Base-by-base conservation (phyloP, 2,888 invertebrate species). In the Hypomecis punctinalis region DNA sequence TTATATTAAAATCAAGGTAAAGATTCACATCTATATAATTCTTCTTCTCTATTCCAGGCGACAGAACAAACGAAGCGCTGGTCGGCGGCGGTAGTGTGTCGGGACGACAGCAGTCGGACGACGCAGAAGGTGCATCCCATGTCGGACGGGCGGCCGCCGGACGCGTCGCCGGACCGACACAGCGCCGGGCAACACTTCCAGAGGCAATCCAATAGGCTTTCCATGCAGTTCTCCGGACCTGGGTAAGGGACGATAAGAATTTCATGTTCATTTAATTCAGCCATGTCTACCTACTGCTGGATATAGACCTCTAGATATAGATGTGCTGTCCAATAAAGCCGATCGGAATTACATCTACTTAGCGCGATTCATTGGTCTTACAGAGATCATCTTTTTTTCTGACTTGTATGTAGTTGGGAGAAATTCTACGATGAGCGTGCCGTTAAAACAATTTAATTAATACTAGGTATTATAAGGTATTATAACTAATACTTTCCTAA, bases 141-240 rank as follows among this genome's bases (percentile, higher is more conserved):
- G 56, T 75, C 83, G 35, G 86, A 84, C 54, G 84, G 81, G 37
- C 82, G 81, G 68, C 84, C 80, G 67, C 86, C 83, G 3, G 88
- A 85, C 60, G 74, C 73, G 5, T 58, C 72, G 6, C 80, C 80
- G 10, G 88, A 84, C 59, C 76, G 85, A 40, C 79, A 95, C 61
- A 72, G 69, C 5, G 72, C 72, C 37, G 83, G 78, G 0, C 82
- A 83, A 53, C 85, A 89, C 75, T 94, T 94, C 80, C 93, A 94
- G 72, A 82, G 94, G 93, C 86, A 95, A 93, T 78, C 89, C 64
- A 96, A 96, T 80, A 93, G 98, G 23, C 93, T 97, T 47, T 98
- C 97, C 0, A 97, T 98, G 95, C 97, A 97, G 88, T 97, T 97
- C 84, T 94, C 97, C n/a, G 96, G 97, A 51, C 49, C 49, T 51